These are phyloP conservation scores for Craseonycteris thonglongyai DNA, from an alignment of 2,113 vertebrate genomes.

Conservation along the genomic window DNA sequence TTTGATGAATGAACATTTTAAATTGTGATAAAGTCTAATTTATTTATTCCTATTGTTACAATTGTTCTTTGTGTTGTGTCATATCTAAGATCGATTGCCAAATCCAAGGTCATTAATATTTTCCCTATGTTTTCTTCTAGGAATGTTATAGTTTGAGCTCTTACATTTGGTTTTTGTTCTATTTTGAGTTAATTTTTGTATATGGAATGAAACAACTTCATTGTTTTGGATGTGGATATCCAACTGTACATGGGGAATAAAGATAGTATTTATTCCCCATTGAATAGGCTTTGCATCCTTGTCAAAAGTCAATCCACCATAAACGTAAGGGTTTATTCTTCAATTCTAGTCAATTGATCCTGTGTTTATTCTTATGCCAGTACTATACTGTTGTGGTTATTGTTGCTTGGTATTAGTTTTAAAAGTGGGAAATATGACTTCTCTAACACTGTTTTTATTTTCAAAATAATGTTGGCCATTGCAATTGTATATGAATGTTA, in stretches of 20 bases:
- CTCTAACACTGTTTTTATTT: neutral
- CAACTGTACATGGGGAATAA: no score
- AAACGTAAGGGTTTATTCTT: neutral
- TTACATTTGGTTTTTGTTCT: neutral
- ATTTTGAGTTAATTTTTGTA: neutral
- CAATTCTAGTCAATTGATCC: neutral
- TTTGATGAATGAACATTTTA: neutral
- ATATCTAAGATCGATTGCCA: neutral
- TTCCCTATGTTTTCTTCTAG: neutral
- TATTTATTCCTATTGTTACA: neutral
- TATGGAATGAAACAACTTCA: neutral
- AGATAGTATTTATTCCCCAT: neutral
- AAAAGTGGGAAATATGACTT: neutral
- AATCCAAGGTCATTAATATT: neutral
- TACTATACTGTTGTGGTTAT: neutral
- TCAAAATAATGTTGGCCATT: neutral
- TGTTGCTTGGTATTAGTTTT: neutral
- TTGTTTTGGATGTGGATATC: neutral
- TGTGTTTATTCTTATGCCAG: neutral
- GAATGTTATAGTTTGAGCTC: neutral
- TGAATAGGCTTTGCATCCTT: neutral
- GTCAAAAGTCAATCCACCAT: neutral
- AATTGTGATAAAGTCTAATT: neutral
- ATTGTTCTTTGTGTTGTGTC: neutral
- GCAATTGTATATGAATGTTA: neutral